phyloP scores from a whole-genome alignment of 2,797 vertebrate genomes.

The Choloepus didactylus region DNA sequence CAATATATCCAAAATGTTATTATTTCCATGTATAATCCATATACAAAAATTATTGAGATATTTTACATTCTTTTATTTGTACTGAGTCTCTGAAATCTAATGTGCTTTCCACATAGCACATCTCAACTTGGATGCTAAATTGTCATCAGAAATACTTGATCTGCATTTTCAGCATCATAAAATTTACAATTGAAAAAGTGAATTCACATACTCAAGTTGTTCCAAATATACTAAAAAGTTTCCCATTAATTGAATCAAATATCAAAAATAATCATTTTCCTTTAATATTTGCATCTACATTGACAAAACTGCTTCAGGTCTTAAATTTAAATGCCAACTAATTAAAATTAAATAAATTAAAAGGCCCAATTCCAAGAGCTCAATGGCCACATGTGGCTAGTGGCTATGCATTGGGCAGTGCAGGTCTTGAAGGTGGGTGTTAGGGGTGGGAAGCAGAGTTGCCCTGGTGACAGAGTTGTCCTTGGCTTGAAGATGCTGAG shows the following conservation, averaged over 20 bases:
- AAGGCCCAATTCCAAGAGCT: constrained; percentile 2
- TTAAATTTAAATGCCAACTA: constrained; percentile 49
- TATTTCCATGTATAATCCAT: constrained; percentile 4
- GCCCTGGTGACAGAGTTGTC: no score
- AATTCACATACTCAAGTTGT: constrained; percentile 34
- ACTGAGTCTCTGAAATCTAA: constrained; percentile 35
- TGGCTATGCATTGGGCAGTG: background rate
- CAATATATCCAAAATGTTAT: constrained; percentile 16
- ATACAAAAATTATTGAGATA: background rate
- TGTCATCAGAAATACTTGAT: constrained; percentile 52
- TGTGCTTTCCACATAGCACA: background rate
- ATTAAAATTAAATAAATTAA: constrained; percentile 52
- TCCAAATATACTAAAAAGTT: constrained; percentile 20
- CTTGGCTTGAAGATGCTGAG: background rate
- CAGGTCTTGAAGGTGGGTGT: background rate
- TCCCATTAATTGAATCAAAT: constrained; percentile 39
- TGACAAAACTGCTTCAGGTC: constrained; percentile 41
- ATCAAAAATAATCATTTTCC: background rate
- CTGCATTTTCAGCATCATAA: constrained; percentile 1
- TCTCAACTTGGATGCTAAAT: constrained; percentile 1
- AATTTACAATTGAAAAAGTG: constrained; percentile 10
- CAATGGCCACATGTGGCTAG: background rate
- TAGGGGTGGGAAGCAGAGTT: background rate
- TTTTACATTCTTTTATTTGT: background rate
- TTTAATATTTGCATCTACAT: background rate